Base-by-base conservation (phyloP, 2,888 invertebrate genomes). In the Syritta pipiens region DNA sequence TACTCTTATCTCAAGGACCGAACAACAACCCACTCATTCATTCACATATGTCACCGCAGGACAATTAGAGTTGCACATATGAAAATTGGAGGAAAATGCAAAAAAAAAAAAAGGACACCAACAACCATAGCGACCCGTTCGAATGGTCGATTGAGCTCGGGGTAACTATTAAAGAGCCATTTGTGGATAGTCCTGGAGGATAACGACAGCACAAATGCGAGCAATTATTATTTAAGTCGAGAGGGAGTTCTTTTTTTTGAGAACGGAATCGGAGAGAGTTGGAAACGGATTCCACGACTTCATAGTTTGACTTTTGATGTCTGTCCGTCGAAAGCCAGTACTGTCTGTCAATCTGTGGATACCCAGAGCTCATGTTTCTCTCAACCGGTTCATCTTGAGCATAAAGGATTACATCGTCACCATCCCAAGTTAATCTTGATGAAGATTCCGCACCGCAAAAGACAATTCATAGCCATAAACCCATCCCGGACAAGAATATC, bases 1-100 rank as follows among this genome's bases (percentile, higher is more conserved):
- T 22, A 9, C 24, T 22, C 40, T 77, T 77, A 77, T 77, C 77
- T 77, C 71, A 77, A 77, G 53, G 60, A 60, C 77, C 72, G 77
- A 65, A 77, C 77, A 72, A 71, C 59, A 57, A 51, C 62, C 53
- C 53, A 69, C 49, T 57, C 53, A 53, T 32, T 32, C 9, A n/a
- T 17, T 69, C 71, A 72, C 77, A 77, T 72, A 77, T 77, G 77
- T 59, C 77, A 77, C 59, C 46, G 26, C 24, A 60, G 55, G 65
- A 60, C 48, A 77, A 65, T 72, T 67, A 72, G 60, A 67, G 40
- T 48, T 67, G 59, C 20, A 44, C 59, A 59, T 69, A 63, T 19
- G 22, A 22, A 22, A 44, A 20, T 63, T 2, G 10, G 24, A 14
- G 26, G 26, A 24, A 42, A 63, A 63, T 63, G 71, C 71, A 37